Percentiles rank a stretch among this genome's conserved stretches.
Conservation (phyloP, 2,888 invertebrate genomes). For the Lochmaea crataegi region DNA sequence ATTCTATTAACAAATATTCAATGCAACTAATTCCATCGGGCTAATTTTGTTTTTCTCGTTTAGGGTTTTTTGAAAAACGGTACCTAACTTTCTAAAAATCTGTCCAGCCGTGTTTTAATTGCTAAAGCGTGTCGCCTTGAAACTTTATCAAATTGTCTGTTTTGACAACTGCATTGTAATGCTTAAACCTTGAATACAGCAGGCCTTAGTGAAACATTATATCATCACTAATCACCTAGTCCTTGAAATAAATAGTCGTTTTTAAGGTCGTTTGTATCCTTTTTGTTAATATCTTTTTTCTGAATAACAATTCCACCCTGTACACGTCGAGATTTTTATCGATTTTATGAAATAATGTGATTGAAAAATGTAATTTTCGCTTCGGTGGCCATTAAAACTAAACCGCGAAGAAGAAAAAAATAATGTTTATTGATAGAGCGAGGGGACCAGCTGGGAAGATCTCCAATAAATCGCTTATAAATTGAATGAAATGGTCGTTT, state of each 20-base stretch:
- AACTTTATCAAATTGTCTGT: constrained; percentile 42
- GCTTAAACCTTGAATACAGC: constrained; percentile 16
- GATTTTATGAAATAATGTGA: too few species aligned
- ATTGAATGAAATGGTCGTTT: constrained; percentile 48
- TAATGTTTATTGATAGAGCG: constrained; percentile 33
- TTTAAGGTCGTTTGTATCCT: background rate
- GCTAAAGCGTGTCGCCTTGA: constrained; percentile 45
- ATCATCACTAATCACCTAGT: background rate
- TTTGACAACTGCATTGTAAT: constrained; percentile 43
- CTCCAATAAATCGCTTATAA: constrained; percentile 39
- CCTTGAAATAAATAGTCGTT: constrained; percentile 5
- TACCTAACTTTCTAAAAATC: constrained; percentile 44
- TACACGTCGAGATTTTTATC: too few species aligned
- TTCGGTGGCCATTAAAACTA: constrained; percentile 20
- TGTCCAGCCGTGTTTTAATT: constrained; percentile 33
- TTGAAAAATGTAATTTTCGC: background rate
- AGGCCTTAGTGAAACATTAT: constrained; percentile 16
- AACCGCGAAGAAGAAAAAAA: constrained; percentile 10
- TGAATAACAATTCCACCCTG: too few species aligned
- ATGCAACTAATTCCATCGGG: constrained; percentile 2
- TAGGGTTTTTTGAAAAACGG: constrained; percentile 54
- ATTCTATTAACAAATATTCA: too few species aligned
- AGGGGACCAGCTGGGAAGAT: constrained; percentile 34
- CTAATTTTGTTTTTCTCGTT: constrained; percentile 14
- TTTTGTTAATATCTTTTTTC: background rate